phyloP scores from a whole-genome alignment of 2,797 vertebrate genomes.

The Sebastiscus tertius region DNA sequence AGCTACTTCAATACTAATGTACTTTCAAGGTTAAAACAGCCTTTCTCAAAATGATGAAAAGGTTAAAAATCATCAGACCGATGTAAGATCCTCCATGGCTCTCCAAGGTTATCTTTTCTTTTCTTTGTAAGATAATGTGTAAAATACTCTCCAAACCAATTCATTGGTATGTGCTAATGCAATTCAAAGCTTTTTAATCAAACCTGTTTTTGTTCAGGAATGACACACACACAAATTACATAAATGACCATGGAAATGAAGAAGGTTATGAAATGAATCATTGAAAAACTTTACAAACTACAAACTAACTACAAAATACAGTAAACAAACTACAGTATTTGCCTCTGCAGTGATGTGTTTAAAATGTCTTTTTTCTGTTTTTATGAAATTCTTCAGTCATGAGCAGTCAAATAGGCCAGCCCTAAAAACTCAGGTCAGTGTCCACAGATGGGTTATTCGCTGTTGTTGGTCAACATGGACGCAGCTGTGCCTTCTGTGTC shows the following conservation, averaged over 20 bases:
- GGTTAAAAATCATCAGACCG: background rate
- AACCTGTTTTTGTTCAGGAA: background rate
- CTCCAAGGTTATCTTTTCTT: background rate
- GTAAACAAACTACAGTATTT: background rate
- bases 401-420: background rate
- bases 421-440: background rate
- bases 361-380: background rate
- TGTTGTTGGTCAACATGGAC: background rate
- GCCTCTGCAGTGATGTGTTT: background rate
- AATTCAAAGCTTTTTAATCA: background rate
- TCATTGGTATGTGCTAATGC: background rate
- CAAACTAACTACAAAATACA: no score
- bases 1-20: background rate
- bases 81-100: background rate
- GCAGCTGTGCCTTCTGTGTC: background rate
- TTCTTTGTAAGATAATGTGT: background rate
- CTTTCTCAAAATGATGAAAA: background rate
- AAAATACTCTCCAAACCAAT: background rate
- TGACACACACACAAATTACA: background rate
- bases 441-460: background rate
- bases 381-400: background rate
- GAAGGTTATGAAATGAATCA: background rate
- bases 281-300: no score
- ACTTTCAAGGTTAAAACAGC: background rate
- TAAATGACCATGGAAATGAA: background rate